phyloP scores from a whole-genome alignment of 2,888 invertebrate species.

The Cheilosia impressa region DNA sequence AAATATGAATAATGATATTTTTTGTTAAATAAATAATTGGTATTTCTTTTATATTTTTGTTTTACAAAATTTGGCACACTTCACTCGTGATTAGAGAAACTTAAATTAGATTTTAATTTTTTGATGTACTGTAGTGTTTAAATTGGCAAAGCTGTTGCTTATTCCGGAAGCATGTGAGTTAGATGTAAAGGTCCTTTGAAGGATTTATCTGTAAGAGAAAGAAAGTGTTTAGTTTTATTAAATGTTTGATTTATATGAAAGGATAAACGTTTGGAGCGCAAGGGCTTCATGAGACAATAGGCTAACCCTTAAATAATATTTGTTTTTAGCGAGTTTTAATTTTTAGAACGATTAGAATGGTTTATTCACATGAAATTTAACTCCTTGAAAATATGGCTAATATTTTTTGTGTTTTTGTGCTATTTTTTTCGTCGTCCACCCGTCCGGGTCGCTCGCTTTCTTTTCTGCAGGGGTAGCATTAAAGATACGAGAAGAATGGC shows the following conservation, averaged over 20 bases:
- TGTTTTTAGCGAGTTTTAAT: too few species aligned
- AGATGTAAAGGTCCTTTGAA: not conserved
- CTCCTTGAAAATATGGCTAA: too few species aligned
- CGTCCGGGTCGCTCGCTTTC: too few species aligned
- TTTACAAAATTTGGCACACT: conserved; percentile 66
- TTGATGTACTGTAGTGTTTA: conserved; percentile 14
- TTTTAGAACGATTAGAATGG: too few species aligned
- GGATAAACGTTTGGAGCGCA: too few species aligned
- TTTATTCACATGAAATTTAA: too few species aligned
- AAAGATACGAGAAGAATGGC: too few species aligned
- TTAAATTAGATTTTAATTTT: not conserved
- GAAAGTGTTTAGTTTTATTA: not conserved
- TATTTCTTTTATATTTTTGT: conserved; percentile 12
- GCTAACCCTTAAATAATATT: too few species aligned
- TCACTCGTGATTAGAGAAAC: conserved; percentile 38
- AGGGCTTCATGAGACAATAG: too few species aligned
- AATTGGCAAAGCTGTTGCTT: conserved; percentile 43
- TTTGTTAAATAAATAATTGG: conserved; percentile 13
- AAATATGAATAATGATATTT: conserved; percentile 5
- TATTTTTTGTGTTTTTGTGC: too few species aligned
- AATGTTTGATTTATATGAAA: not conserved
- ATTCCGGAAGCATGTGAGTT: conserved; percentile 33
- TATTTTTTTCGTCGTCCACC: too few species aligned
- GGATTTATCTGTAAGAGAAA: conserved; percentile 46
- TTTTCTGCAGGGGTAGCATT: too few species aligned